A percentile compares a stretch with the other conserved stretches of the same genome.
phyloP scores from a whole-genome alignment of 1,140 invertebrate genomes.

The Plutomurus gul region DNA sequence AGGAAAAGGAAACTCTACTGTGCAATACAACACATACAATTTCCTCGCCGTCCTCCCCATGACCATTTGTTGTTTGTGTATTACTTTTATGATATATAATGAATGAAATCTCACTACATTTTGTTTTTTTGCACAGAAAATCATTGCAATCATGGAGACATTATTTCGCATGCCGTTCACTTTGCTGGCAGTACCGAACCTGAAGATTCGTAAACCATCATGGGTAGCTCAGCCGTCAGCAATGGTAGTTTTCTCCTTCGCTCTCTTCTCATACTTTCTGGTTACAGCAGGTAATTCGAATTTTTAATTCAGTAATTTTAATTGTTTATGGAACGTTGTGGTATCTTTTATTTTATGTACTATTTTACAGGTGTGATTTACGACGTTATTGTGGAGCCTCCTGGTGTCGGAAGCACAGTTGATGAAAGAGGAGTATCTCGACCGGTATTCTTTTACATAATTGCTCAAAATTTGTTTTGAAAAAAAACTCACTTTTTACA shows the following conservation, averaged over 20 bases:
- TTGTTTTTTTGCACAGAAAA: too few species aligned
- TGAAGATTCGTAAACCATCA: constrained; percentile 87
- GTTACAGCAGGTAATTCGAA: constrained; percentile 85
- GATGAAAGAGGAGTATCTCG: constrained; percentile 94
- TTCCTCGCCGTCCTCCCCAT: too few species aligned
- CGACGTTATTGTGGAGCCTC: constrained; percentile 97
- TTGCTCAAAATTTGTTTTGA: neutral
- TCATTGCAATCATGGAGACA: constrained; percentile 43
- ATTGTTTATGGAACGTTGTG: constrained; percentile 39
- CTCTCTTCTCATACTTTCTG: constrained; percentile 93
- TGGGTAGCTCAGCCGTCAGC: constrained; percentile 90
- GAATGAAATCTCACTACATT: too few species aligned
- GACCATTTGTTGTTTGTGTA: too few species aligned
- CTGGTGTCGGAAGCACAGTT: constrained; percentile 94
- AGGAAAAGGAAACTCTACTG: too few species aligned
- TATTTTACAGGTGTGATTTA: constrained; percentile 87
- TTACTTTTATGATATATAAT: too few species aligned
- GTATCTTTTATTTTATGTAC: neutral
- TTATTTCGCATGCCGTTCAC: constrained; percentile 73
- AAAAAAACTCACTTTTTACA: neutral
- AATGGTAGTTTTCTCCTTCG: constrained; percentile 88
- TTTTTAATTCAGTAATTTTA: neutral
- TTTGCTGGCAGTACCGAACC: constrained; percentile 85
- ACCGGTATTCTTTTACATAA: constrained; percentile 68
- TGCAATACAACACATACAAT: too few species aligned